Evolutionary conservation across 64 coral and sea anemone species (phyloP), one percentile per base, ranked within the genome.

Genomic region (Montipora foliosa): DNA sequence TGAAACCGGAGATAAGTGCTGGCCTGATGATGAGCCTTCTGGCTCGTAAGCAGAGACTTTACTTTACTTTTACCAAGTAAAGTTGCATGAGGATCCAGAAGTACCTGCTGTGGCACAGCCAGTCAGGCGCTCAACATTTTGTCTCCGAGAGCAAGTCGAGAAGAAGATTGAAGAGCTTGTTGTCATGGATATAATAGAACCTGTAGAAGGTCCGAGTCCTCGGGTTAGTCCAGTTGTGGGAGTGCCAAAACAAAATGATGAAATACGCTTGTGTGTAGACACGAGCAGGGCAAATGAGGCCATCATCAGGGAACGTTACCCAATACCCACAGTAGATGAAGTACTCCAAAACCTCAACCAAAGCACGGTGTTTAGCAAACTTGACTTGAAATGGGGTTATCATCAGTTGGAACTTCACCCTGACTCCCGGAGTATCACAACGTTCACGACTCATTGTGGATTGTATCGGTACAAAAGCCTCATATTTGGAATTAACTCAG

Each of bases 281-380:
- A 55, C 9, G 52, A 5, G 5, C 1, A 55, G 52, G 52, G 52
- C 52, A 55, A 55, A 55, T 55, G 52, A 89, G 21, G 87, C 87
- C 0, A 77, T 76, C 5, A 76, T 77, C 15, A 75, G 87, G 0
- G 51, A 77, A 76, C 48, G 20, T 3, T 76, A 76, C 69, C 87
- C 87, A 17, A 89, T 89, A 22, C 87, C 87, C 12, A 89, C 70
- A 8, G 87, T 89, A 5, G 49, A 89, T 22, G 87, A 89, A 76
- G 87, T 89, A 6, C 87, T 89, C 49, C 69, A 89, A 0, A 76
- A 14, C 44, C 16, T 77, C 0, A 77, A 55, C 49, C 19, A 45
- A 77, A 76, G 70, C 20, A 77, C 73, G 37, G 60, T 66, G 8
- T 68, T 22, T 22, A 22, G 22, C 22, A 22, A 22, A 22, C 22